phyloP scores from a whole-genome alignment of 1,140 invertebrate species.

The Sitodiplosis mosellana region DNA sequence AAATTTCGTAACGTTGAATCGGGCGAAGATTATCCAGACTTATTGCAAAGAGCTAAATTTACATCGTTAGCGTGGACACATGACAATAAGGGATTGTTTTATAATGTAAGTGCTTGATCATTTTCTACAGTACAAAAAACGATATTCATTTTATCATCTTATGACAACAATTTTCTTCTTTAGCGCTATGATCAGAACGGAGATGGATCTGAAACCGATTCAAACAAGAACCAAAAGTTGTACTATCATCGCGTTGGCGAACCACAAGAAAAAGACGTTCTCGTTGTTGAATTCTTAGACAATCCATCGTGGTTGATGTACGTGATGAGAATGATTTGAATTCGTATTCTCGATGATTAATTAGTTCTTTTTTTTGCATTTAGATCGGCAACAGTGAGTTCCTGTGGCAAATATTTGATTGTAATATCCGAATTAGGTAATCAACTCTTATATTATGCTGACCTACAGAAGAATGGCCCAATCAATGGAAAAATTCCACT shows the following conservation, averaged over 20 bases:
- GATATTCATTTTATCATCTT: slow-evolving; percentile 3
- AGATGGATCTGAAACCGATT: slow-evolving; percentile 79
- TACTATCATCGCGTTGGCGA: slow-evolving; percentile 84
- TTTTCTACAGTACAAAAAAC: slow-evolving; percentile 28
- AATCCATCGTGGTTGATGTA: slow-evolving; percentile 85
- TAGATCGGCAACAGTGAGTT: slow-evolving; percentile 62
- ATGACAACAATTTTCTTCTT: no score
- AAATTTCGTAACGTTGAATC: slow-evolving; percentile 55
- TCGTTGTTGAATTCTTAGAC: slow-evolving; percentile 80
- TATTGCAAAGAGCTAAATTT: slow-evolving; percentile 61
- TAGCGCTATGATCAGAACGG: slow-evolving; percentile 40
- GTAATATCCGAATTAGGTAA: slow-evolving; percentile 69
- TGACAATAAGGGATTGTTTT: slow-evolving; percentile 70
- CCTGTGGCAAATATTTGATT: slow-evolving; percentile 78
- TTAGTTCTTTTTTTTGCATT: background rate
- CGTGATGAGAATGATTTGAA: slow-evolving; percentile 18
- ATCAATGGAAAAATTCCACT: slow-evolving; percentile 44
- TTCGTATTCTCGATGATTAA: background rate
- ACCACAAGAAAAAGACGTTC: slow-evolving; percentile 68
- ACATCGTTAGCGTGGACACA: slow-evolving; percentile 63
- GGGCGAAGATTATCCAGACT: slow-evolving; percentile 56
- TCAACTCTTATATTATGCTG: slow-evolving; percentile 69
- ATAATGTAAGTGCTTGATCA: slow-evolving; percentile 35
- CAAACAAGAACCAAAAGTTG: slow-evolving; percentile 78
- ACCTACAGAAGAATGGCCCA: slow-evolving; percentile 40